phyloP scores from a whole-genome alignment of 2,113 vertebrate species.

The Cebus imitator region DNA sequence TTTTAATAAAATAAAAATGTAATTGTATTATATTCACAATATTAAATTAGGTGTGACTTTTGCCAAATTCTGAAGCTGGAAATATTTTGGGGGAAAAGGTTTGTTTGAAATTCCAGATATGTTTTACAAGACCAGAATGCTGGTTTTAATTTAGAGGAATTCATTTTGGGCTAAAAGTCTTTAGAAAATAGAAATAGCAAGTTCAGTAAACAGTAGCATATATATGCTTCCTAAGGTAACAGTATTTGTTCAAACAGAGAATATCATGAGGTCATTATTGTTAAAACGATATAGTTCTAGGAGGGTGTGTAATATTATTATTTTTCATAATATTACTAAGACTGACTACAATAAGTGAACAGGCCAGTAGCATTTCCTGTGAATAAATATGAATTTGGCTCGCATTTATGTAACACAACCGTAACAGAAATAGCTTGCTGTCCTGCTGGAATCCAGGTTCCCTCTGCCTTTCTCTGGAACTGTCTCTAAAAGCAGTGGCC shows the following conservation, averaged over 20 bases:
- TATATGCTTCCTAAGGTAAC: background rate
- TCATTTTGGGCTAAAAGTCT: background rate
- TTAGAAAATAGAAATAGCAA: background rate
- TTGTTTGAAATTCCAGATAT: slow-evolving; percentile 8
- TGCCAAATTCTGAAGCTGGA: background rate
- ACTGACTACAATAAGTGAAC: background rate
- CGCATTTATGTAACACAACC: background rate
- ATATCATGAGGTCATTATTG: background rate
- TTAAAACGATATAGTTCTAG: background rate
- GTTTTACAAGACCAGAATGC: background rate
- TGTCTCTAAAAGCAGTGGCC: background rate
- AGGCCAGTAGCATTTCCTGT: background rate
- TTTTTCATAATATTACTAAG: background rate
- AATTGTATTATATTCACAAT: background rate
- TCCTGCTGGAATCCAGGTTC: background rate
- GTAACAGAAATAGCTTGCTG: background rate
- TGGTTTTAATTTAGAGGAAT: background rate
- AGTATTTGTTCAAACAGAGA: background rate
- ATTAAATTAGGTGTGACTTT: background rate
- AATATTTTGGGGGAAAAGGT: background rate
- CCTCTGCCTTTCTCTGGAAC: background rate
- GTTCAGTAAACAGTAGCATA: background rate
- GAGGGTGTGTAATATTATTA: background rate
- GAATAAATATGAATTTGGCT: background rate
- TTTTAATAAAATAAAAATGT: background rate